Conservation (phyloP, 2,113 vertebrate genomes). For the Sinocyclocheilus rhinocerous region DNA sequence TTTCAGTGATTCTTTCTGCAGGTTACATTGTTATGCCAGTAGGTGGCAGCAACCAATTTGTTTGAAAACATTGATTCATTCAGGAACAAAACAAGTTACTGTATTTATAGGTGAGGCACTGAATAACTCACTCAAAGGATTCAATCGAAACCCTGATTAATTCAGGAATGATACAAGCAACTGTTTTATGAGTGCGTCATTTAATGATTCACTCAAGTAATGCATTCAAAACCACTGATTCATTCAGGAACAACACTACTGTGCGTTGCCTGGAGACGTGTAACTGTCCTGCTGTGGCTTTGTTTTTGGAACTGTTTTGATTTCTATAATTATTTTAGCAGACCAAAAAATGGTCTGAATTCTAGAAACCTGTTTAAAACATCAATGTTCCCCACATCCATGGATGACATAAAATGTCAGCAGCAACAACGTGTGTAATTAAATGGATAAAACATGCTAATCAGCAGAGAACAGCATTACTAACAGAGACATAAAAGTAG, state of each 20-base stretch:
- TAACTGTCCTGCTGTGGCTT: background rate
- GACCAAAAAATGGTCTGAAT: background rate
- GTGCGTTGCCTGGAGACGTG: background rate
- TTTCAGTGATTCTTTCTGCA: background rate
- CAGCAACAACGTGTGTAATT: background rate
- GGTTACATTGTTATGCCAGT: background rate
- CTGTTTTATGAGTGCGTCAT: background rate
- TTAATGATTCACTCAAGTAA: background rate
- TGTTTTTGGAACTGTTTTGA: background rate
- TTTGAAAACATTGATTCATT: background rate
- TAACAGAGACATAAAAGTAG: slow-evolving; percentile 59
- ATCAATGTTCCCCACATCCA: too few relatives aligned
- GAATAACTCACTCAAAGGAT: background rate
- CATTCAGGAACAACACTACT: background rate
- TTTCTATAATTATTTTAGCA: background rate
- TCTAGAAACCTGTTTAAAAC: too few relatives aligned
- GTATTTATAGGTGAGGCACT: too few relatives aligned
- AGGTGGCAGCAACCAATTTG: background rate
- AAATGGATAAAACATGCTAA: background rate
- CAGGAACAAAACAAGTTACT: too few relatives aligned
- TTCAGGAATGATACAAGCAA: too few relatives aligned
- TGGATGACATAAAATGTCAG: background rate
- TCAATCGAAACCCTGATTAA: background rate
- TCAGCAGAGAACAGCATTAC: background rate
- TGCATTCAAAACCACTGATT: background rate